Evolutionary conservation across 2,113 vertebrate genomes (phyloP).

Genomic region (Nettapus auritus): DNA sequence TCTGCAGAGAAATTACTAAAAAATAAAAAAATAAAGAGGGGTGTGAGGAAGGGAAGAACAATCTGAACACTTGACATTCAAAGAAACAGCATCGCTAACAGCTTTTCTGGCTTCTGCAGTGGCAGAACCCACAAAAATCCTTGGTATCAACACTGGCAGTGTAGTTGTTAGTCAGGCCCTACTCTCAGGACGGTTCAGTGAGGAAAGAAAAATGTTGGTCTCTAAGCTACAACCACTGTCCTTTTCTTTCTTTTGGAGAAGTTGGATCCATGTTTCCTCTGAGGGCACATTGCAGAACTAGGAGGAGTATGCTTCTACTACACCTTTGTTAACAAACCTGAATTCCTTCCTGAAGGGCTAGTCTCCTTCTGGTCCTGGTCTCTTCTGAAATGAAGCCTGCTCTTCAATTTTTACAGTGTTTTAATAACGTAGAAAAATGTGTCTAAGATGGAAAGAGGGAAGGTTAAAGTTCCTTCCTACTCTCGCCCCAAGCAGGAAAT

Average conservation of each 20-base stretch:
- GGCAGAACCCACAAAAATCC: not conserved
- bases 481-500: conserved; percentile 28
- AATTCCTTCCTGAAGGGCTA: not conserved
- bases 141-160: not conserved
- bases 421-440: not conserved
- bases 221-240: not conserved
- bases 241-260: not conserved
- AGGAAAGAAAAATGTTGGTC: not conserved
- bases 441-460: not conserved
- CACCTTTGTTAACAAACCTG: not conserved
- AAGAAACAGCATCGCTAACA: not conserved
- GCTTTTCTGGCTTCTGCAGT: not conserved
- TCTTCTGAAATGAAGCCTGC: not conserved
- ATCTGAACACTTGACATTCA: not conserved
- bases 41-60: not conserved
- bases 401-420: not conserved
- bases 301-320: not conserved
- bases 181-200: not conserved
- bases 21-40: too few species aligned
- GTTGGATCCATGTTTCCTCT: not conserved
- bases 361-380: not conserved
- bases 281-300: not conserved
- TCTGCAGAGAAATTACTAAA: not conserved
- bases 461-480: conserved; percentile 13
- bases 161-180: not conserved